Evolutionary conservation across 2,797 vertebrate species (phyloP), one percentile per base, ranked within the genome.

Genomic region (Tragopan temminckii): DNA sequence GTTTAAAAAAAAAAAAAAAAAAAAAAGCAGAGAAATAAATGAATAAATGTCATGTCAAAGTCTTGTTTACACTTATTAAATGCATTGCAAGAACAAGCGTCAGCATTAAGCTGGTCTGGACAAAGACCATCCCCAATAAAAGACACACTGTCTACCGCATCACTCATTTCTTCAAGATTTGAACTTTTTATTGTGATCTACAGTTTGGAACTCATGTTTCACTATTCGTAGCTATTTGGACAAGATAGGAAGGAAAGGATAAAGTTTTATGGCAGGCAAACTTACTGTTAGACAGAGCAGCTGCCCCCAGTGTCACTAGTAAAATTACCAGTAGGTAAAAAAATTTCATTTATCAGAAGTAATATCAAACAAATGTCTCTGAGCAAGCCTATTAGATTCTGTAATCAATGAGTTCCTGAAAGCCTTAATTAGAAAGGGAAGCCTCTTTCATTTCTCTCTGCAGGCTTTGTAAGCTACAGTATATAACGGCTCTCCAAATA

Each of bases 321-420:
- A 90, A 88, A 96, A 95, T 36, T 88, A 70, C 72, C 85, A 86
- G 38, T 64, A 94, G 27, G 53, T 45, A 76, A 68, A 95, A 68
- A 94, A 90, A 75, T 27, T 77, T 86, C 5, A 0, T 85, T 90
- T 93, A 89, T 96, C 82, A 94, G 62, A 95, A 96, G 74, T 83
- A 90, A 33, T 81, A 95, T 82, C 94, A 95, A 95, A 87, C 72
- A 88, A 96, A 93, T 40, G 69, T 55, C 57, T 69, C 68, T 50
- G 48, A 91, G 43, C 71, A 89, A 71, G 16, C 52, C 76, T 72
- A 63, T 46, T 87, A 71, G 63, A 91, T 94, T 94, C 80, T 69
- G 36, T 91, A 94, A 96, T 93, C 91, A 90, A 84, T 88, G 36
- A 83, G 93, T 97, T 97, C 83, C 86, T 96, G 70, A 89, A 96